Evolutionary conservation across 2,888 invertebrate species (phyloP).

Genomic region (Heterodera filipjevi): DNA sequence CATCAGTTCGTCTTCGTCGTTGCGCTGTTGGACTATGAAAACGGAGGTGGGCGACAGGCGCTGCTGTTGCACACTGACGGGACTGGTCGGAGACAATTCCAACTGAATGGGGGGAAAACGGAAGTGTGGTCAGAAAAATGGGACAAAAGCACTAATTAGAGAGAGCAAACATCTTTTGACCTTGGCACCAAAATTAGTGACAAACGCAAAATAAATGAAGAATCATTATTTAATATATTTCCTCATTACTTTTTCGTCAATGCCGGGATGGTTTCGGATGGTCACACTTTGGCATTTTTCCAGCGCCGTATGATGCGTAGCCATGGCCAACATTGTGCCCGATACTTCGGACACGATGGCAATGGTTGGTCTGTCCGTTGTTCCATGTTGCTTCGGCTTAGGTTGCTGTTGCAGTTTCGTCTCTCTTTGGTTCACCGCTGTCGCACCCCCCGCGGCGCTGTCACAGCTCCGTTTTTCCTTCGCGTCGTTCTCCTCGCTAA

Average conservation of each 20-base stretch:
- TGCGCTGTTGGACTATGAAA: background rate
- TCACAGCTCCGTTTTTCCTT: background rate
- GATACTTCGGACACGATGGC: conserved; percentile 25
- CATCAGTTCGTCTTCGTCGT: background rate
- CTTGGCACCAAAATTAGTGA: too few species aligned
- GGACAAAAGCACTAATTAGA: too few species aligned
- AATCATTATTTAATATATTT: too few species aligned
- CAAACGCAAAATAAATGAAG: too few species aligned
- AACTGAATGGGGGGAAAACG: background rate
- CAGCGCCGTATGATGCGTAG: background rate
- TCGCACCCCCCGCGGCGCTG: background rate
- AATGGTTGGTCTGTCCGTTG: conserved; percentile 23
- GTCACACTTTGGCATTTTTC: conserved; percentile 22
- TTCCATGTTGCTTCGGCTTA: background rate
- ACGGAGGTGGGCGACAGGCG: conserved; percentile 2
- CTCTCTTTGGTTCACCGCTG: background rate
- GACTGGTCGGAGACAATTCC: background rate
- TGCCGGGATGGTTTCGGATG: conserved; percentile 1
- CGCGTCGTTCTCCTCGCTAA: background rate
- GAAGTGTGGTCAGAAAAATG: too few species aligned
- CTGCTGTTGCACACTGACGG: background rate
- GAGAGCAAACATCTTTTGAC: too few species aligned
- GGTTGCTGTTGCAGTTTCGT: background rate
- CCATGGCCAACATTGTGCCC: conserved; percentile 14
- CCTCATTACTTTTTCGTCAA: conserved; percentile 17